phyloP scores from a whole-genome alignment of 2,888 invertebrate species.

The Cheilosia soror region DNA sequence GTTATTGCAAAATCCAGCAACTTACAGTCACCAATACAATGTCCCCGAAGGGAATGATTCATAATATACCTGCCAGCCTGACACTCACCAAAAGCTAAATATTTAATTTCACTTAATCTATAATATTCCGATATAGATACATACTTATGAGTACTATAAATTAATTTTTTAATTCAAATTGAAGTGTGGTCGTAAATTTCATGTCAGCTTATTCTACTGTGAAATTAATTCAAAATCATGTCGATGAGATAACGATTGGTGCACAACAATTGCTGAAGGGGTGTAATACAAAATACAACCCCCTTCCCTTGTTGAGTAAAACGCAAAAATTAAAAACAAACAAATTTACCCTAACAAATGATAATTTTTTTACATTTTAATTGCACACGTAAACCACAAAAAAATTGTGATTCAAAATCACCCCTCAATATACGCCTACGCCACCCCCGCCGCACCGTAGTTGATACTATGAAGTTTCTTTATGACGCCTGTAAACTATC shows the following conservation, averaged over 20 bases:
- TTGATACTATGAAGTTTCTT: conserved; percentile 35
- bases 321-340: conserved; percentile 28
- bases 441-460: background rate
- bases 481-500: conserved; percentile 61
- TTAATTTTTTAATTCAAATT: conserved; percentile 56
- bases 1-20: background rate
- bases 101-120: conserved; percentile 60
- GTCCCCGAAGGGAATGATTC: conserved; percentile 48
- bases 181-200: conserved; percentile 65
- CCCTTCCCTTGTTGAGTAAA: conserved; percentile 10
- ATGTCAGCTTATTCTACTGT: conserved; percentile 68
- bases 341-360: conserved; percentile 45
- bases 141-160: conserved; percentile 37
- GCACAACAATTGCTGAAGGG: background rate
- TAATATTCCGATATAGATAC: conserved; percentile 25
- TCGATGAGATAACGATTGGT: conserved; percentile 30
- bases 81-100: conserved; percentile 26
- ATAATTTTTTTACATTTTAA: conserved; percentile 11
- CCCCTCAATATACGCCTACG: background rate
- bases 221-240: conserved; percentile 65
- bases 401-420: conserved; percentile 33
- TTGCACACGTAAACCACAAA: conserved; percentile 13
- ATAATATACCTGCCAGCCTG: conserved; percentile 18
- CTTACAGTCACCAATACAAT: background rate
- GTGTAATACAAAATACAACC: background rate